A percentile compares a stretch with the other conserved stretches of the same genome.
Conservation (phyloP, 1,140 invertebrate genomes). For the Heliconius eleuchia region DNA sequence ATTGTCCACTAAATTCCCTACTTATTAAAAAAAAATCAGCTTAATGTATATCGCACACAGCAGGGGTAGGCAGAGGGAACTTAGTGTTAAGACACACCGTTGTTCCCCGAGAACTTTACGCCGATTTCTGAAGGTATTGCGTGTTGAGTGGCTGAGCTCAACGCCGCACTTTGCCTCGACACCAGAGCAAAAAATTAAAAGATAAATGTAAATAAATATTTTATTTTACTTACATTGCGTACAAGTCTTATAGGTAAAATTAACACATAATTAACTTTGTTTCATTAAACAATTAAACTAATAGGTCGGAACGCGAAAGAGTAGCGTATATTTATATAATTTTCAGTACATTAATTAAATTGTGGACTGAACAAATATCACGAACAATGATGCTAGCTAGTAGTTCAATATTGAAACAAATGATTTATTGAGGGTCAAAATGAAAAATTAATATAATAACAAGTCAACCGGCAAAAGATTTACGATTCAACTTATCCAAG, state of each 20-base stretch:
- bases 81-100: too few species aligned
- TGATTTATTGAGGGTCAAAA: neutral
- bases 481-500: slow-evolving; percentile 5
- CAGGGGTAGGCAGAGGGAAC: too few species aligned
- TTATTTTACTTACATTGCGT: too few species aligned
- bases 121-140: too few species aligned
- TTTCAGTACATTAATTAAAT: slow-evolving; percentile 9
- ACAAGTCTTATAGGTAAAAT: neutral
- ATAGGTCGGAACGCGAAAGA: neutral
- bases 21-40: too few species aligned
- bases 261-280: neutral
- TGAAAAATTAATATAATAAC: slow-evolving; percentile 11
- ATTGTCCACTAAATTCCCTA: too few species aligned
- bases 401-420: neutral
- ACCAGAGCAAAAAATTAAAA: too few species aligned
- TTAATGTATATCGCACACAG: too few species aligned
- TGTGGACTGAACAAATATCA: neutral
- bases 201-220: too few species aligned
- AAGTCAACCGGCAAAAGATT: slow-evolving; percentile 8
- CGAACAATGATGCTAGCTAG: neutral
- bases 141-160: too few species aligned
- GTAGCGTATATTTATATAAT: slow-evolving; percentile 1
- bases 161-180: too few species aligned
- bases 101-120: too few species aligned
- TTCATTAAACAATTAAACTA: neutral